Conservation (phyloP, 92 coral and sea anemone species). For the Parazoanthus swiftii region DNA sequence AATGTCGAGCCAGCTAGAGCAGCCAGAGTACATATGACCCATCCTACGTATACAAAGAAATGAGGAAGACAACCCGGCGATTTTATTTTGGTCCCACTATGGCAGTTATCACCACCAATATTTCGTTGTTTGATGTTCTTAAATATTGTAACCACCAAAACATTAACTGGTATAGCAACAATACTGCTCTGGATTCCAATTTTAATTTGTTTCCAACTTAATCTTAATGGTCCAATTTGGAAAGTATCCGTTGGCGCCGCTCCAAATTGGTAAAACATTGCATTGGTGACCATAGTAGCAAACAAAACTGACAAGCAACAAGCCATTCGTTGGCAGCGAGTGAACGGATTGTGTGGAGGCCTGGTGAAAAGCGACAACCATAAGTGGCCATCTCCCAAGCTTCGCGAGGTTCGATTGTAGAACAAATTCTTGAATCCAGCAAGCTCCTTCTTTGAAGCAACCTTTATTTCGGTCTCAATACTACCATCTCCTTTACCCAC, state of each 20-base stretch:
- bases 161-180: slow-evolving; percentile 84
- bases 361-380: slow-evolving; percentile 85
- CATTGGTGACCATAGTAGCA: slow-evolving; percentile 89
- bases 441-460: slow-evolving; percentile 70
- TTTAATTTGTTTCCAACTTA: slow-evolving; percentile 83
- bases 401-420: slow-evolving; percentile 69
- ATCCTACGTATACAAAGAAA: slow-evolving; percentile 71
- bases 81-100: slow-evolving; percentile 16
- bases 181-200: slow-evolving; percentile 91
- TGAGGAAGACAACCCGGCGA: slow-evolving; percentile 77
- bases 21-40: slow-evolving; percentile 74
- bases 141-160: slow-evolving; percentile 78
- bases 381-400: slow-evolving; percentile 79
- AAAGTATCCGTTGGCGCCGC: slow-evolving; percentile 72
- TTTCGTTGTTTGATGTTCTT: slow-evolving; percentile 58
- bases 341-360: slow-evolving; percentile 86
- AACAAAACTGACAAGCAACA: slow-evolving; percentile 81
- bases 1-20: slow-evolving; percentile 72
- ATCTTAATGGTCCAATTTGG: slow-evolving; percentile 78
- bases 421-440: slow-evolving; percentile 78
- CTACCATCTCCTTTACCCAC: slow-evolving; percentile 79
- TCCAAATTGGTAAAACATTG: slow-evolving; percentile 90
- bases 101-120: slow-evolving; percentile 1
- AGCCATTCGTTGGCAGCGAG: slow-evolving; percentile 77
- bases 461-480: slow-evolving; percentile 62